Evolutionary conservation across 2,797 vertebrate genomes (phyloP), one percentile per base, ranked within the genome.

Genomic region (Chelon auratus): DNA sequence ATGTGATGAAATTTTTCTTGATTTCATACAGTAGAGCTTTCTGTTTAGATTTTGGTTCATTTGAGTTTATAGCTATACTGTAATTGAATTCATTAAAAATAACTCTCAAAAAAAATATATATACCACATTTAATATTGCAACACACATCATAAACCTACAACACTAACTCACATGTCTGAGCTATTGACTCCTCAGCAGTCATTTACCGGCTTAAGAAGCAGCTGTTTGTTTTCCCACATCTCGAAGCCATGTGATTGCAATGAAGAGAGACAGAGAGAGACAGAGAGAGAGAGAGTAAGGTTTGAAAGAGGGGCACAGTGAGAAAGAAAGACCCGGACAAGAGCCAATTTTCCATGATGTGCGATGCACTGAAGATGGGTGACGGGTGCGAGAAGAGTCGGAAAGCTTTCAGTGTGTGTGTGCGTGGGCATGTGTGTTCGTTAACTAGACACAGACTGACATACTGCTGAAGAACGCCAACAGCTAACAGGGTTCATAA

Each of bases 281-380:
- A n/a, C n/a, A 81, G 57, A 52, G 15, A 62, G 66, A 65, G 20
- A 80, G 65, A 80, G 18, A 71, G 76, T 30, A 40, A 70, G 48
- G 79, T 85, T 77, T 70, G 51, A 13, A 40, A 13, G 12, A 26
- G 30, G 30, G 30, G 30, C 30, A 33, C 30, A 33, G 30, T 33
- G 30, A 33, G 22, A 47, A 53, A 43, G 42, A 83, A 78, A 89
- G 75, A 82, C 58, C 37, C n/a, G 62, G 75, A 82, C 47, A 56
- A 18, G 17, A 75, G 90, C 96, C 96, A 97, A 95, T 94, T 97
- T 97, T 98, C 96, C 96, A 97, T 96, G 95, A 98, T 97, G 96
- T 92, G 82, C 83, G 88, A 89, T 77, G 87, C 91, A 94, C 95
- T 90, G 92, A 95, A 94, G 91, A 90, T 83, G 88, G 87, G 74